A percentile compares a stretch with the other conserved stretches of the same genome.
Conservation (phyloP, 2,797 vertebrate species). For the Esox lucius region DNA sequence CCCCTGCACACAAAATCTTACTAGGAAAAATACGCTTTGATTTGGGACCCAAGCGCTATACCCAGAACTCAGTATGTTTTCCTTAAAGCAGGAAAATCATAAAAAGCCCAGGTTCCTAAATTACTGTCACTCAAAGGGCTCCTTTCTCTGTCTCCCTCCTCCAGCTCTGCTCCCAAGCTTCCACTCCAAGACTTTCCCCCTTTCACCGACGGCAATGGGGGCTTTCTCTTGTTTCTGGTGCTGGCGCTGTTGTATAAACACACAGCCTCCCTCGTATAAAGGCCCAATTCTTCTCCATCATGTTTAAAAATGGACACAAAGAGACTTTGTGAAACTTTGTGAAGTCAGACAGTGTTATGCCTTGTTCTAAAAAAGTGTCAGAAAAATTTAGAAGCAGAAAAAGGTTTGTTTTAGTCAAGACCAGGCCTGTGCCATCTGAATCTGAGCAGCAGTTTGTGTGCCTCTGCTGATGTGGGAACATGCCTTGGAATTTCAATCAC, state of each 20-base stretch:
- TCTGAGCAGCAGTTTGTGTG: conserved; percentile 43
- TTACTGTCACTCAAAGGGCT: conserved; percentile 80
- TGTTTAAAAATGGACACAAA: conserved; percentile 84
- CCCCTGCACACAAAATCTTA: conserved; percentile 29
- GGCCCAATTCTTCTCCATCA: conserved; percentile 78
- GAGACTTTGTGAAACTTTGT: conserved; percentile 83
- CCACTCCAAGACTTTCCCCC: conserved; percentile 63
- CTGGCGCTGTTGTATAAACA: conserved; percentile 80
- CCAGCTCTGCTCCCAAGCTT: neutral
- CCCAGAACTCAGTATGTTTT: conserved; percentile 68
- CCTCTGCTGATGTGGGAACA: too few relatives aligned
- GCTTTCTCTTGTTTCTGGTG: conserved; percentile 76
- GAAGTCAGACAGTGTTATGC: conserved; percentile 73
- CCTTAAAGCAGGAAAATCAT: conserved; percentile 71
- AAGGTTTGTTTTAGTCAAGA: conserved; percentile 59
- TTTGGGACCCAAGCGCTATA: conserved; percentile 49
- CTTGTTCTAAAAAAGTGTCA: conserved; percentile 76
- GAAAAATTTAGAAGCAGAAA: conserved; percentile 50
- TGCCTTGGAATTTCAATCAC: conserved; percentile 38
- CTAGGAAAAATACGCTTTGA: conserved; percentile 66
- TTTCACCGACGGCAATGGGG: conserved; percentile 71
- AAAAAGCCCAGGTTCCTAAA: conserved; percentile 73
- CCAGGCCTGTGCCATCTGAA: conserved; percentile 54
- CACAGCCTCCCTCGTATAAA: conserved; percentile 75
- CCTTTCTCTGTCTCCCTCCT: conserved; percentile 60